A percentile compares a stretch with the other conserved stretches of the same genome.
Evolutionary conservation across 2,888 invertebrate species (phyloP).

Genomic region (Drosophila cognata): DNA sequence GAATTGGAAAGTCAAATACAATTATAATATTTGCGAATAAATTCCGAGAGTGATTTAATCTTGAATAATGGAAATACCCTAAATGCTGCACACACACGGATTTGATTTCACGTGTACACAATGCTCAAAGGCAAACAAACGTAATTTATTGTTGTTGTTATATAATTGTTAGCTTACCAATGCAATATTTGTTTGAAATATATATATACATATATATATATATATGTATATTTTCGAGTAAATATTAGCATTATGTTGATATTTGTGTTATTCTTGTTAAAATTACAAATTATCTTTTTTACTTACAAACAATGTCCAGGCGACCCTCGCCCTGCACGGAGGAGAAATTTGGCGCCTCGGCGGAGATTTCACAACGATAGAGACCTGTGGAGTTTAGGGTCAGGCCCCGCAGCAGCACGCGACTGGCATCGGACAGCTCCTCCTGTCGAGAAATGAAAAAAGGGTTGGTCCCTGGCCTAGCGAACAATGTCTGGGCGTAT

Average conservation of each 20-base stretch:
- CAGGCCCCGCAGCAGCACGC: constrained; percentile 88
- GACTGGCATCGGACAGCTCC: constrained; percentile 89
- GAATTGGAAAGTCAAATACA: neutral
- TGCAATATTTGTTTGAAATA: constrained; percentile 68
- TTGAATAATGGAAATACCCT: constrained; percentile 3
- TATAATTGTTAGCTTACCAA: constrained; percentile 36
- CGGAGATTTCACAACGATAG: constrained; percentile 92
- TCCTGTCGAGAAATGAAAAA: constrained; percentile 85
- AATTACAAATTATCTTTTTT: constrained; percentile 3
- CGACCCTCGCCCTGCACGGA: constrained; percentile 91
- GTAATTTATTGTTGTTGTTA: too few species aligned
- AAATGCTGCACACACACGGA: constrained; percentile 6
- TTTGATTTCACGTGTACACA: neutral
- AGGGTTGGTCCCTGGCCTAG: neutral
- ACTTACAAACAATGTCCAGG: constrained; percentile 93
- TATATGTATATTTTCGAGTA: constrained; percentile 39
- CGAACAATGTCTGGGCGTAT: constrained; percentile 14
- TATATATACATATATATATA: constrained; percentile 43
- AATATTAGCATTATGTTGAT: constrained; percentile 48
- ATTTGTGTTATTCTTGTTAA: neutral
- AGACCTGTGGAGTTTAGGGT: constrained; percentile 90
- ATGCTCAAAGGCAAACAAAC: constrained; percentile 10
- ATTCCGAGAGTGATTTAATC: constrained; percentile 10
- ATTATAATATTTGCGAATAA: constrained; percentile 8
- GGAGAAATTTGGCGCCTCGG: constrained; percentile 91